Base-by-base conservation (phyloP, 2,797 vertebrate genomes). In the Amazona ochrocephala region DNA sequence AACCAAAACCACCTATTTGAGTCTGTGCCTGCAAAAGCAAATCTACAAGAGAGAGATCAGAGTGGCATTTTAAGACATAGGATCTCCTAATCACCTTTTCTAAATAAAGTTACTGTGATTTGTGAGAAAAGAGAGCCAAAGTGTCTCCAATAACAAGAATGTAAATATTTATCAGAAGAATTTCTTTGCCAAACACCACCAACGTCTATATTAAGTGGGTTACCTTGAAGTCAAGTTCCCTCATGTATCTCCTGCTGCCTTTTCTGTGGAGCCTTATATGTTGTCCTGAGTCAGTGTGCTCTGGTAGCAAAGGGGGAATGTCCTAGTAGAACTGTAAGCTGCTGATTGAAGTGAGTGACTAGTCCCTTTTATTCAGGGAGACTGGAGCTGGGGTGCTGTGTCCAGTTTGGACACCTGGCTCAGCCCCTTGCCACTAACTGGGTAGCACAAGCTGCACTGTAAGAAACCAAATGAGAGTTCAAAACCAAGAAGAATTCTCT, bases 301-400 rank as follows among this genome's bases (percentile, higher is more conserved):
- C 29, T 45, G 30, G 29, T 1, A 9, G 42, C 23, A 60, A 27
- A 37, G 9, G 3, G 3, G 22, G 7, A 21, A 4, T 8, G 3
- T 45, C n/a, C 26, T 32, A 23, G 26, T 14, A 54, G 41, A 88
- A 22, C 7, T 16, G 26, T 26, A 8, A 50, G 41, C 32, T 6
- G 9, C 23, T 50, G 11, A 6, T 42, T 1, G 1, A 54, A 91
- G 19, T 27, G 12, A 66, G 5, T 7, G 21, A 66, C 23, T 42
- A 0, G 6, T 64, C 17, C 8, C 5, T 80, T 68, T 72, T 62
- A 5, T 47, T 1, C 42, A 32, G 12, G n/a, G 37, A 45, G 6
- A 29, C 3, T 10, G n/a, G 30, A 27, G 20, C 5, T 45, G 48
- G 8, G 5, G 7, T 48, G 16, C 16, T 66, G 42, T 10, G 26